Conservation (phyloP, 2,113 vertebrate species). For the Cephalopterus ornatus region DNA sequence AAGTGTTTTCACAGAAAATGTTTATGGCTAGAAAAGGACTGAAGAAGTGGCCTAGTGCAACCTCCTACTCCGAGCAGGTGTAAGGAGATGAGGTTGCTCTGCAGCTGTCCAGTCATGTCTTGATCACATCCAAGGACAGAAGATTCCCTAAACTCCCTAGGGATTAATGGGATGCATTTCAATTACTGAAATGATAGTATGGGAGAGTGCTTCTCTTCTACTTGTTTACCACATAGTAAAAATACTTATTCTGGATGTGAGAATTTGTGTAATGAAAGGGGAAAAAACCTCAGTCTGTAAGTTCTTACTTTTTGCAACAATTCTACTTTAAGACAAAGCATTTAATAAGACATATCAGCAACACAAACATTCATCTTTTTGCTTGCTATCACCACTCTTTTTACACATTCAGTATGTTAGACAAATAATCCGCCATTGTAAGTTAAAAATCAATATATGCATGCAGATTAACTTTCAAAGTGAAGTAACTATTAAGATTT, state of each 20-base stretch:
- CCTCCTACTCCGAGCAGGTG: neutral
- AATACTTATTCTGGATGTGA: neutral
- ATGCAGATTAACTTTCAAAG: neutral
- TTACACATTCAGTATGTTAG: neutral
- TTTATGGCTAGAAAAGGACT: neutral
- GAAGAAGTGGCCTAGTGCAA: neutral
- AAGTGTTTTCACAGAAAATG: neutral
- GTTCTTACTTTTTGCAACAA: neutral
- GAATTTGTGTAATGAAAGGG: neutral
- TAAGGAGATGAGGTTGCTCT: neutral
- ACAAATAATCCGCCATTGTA: neutral
- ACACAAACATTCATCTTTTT: neutral
- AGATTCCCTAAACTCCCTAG: neutral
- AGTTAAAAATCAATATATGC: neutral
- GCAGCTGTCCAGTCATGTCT: accelerated
- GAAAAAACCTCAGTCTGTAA: accelerated
- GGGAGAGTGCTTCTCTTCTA: neutral
- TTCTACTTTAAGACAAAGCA: neutral
- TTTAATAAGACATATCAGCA: neutral
- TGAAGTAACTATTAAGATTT: neutral
- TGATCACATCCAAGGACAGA: neutral
- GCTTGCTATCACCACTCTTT: neutral
- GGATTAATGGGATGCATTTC: neutral
- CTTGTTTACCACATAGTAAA: neutral
- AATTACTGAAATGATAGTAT: neutral